Percentiles rank a stretch among this genome's conserved stretches.
phyloP scores from a whole-genome alignment of 2,797 vertebrate genomes.

The Lemur catta region DNA sequence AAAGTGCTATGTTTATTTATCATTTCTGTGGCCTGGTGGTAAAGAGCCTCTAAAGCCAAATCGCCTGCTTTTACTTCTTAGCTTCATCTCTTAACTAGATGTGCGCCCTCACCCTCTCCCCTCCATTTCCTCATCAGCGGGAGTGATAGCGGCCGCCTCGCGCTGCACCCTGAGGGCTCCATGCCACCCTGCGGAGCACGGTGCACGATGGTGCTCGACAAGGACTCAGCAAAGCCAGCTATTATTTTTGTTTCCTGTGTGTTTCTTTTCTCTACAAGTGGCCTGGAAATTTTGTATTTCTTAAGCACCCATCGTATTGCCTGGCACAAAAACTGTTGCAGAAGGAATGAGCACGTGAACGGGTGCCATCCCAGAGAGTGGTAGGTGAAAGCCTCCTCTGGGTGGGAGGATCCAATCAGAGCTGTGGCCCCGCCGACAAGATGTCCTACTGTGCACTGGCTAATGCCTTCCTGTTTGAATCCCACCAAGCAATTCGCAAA shows the following conservation, averaged over 20 bases:
- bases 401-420: fast-evolving
- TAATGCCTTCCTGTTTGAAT: fast-evolving
- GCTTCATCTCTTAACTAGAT: not conserved
- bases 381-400: too few relatives aligned
- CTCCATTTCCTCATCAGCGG: not conserved
- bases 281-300: not conserved
- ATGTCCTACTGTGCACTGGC: fast-evolving
- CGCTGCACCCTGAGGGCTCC: too few relatives aligned
- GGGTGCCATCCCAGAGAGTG: fast-evolving
- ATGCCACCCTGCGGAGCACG: too few relatives aligned
- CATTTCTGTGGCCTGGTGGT: not conserved
- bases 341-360: fast-evolving
- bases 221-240: not conserved
- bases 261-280: not conserved
- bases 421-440: fast-evolving
- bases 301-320: not conserved
- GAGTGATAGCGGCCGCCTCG: fast-evolving
- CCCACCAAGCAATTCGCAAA: not conserved
- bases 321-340: not conserved
- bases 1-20: not conserved
- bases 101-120: fast-evolving
- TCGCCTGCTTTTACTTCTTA: not conserved
- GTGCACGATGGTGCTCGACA: fast-evolving
- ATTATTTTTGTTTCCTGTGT: not conserved
- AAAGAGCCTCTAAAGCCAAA: not conserved